Evolutionary conservation across 2,113 vertebrate genomes (phyloP).

Genomic region (Gadus macrocephalus): DNA sequence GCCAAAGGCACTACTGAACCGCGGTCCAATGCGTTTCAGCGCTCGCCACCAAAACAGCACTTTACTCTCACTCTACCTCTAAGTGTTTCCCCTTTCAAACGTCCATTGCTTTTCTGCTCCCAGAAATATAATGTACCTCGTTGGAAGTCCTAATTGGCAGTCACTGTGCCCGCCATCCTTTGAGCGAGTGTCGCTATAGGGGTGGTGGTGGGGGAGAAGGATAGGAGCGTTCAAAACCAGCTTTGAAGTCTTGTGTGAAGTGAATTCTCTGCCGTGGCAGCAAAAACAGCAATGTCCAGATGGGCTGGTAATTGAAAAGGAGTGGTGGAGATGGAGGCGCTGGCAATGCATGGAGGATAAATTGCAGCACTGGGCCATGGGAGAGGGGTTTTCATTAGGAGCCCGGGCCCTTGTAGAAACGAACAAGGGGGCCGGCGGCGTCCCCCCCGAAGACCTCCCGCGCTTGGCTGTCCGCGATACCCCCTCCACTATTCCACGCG

Average conservation of each 20-base stretch:
- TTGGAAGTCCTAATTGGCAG: slow-evolving; percentile 86
- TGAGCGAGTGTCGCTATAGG: slow-evolving; percentile 77
- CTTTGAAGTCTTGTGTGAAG: slow-evolving; percentile 82
- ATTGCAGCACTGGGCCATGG: slow-evolving; percentile 2
- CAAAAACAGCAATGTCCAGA: slow-evolving; percentile 61
- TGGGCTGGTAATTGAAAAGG: slow-evolving; percentile 63
- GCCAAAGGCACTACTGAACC: slow-evolving; percentile 40
- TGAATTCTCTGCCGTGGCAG: slow-evolving; percentile 69
- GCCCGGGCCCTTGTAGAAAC: slow-evolving; percentile 21
- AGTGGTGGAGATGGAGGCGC: slow-evolving; percentile 44
- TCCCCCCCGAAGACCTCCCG: background rate
- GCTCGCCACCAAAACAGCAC: slow-evolving; percentile 67
- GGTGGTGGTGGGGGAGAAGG: slow-evolving; percentile 41
- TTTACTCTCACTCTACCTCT: slow-evolving; percentile 52
- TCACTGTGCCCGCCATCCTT: slow-evolving; percentile 73
- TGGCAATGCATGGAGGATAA: slow-evolving; percentile 29
- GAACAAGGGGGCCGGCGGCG: background rate
- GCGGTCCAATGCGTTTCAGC: slow-evolving; percentile 42
- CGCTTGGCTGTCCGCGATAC: slow-evolving; percentile 7
- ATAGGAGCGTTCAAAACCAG: slow-evolving; percentile 65
- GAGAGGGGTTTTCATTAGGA: slow-evolving; percentile 54
- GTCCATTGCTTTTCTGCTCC: slow-evolving; percentile 61
- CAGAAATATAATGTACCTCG: slow-evolving; percentile 76
- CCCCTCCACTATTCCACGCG: slow-evolving; percentile 19
- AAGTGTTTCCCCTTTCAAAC: slow-evolving; percentile 57